phyloP scores from a whole-genome alignment of 2,888 invertebrate species.

The Maniola hyperantus region DNA sequence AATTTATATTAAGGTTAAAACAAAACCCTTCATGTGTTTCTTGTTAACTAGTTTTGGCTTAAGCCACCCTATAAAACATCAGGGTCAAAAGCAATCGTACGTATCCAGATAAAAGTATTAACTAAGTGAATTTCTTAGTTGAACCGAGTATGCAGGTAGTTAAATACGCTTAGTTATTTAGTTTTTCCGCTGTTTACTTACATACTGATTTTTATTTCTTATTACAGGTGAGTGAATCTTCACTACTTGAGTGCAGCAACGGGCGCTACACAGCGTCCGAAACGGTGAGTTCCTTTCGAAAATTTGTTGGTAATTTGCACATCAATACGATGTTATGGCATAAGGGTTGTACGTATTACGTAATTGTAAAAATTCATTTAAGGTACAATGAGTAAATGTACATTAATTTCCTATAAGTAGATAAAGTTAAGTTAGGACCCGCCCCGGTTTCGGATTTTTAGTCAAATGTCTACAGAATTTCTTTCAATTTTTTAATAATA shows the following conservation, averaged over 20 bases:
- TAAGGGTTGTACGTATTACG: background rate
- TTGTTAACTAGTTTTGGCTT: too few species aligned
- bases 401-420: background rate
- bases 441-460: too few species aligned
- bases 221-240: constrained; percentile 81
- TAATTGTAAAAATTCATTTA: background rate
- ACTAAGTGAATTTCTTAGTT: background rate
- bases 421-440: background rate
- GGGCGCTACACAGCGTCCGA: constrained; percentile 81
- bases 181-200: background rate
- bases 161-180: background rate
- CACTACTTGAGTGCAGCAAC: constrained; percentile 82
- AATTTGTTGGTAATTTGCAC: constrained; percentile 35
- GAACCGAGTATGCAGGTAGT: background rate
- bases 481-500: too few species aligned
- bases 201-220: constrained; percentile 43
- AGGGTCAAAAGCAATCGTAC: too few species aligned
- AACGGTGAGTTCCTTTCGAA: constrained; percentile 67
- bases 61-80: too few species aligned
- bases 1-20: too few species aligned
- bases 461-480: too few species aligned
- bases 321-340: constrained; percentile 8
- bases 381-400: too few species aligned
- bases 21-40: too few species aligned
- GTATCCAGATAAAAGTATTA: background rate